Percentiles rank a stretch among this genome's conserved stretches.
Evolutionary conservation across 2,797 vertebrate species (phyloP).

Genomic region (Triplophysa bombifrons): DNA sequence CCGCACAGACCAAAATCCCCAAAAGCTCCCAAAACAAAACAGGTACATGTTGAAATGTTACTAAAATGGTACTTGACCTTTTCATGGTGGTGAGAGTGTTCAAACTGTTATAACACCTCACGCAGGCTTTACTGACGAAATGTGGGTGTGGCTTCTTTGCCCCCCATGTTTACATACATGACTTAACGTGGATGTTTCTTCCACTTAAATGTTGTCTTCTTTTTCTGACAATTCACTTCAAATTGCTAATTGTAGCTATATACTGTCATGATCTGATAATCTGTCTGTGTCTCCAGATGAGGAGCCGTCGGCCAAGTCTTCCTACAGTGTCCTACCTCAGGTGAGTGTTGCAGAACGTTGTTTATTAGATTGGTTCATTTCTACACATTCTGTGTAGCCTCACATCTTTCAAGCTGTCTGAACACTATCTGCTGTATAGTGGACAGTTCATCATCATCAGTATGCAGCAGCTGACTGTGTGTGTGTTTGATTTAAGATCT

Average conservation of each 20-base stretch:
- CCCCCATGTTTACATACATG: not conserved
- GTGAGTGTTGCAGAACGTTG: slow-evolving; percentile 56
- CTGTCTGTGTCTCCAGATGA: slow-evolving; percentile 65
- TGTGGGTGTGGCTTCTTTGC: not conserved
- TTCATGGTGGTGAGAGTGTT: not conserved
- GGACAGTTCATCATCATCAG: slow-evolving; percentile 4
- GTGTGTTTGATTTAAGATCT: not conserved
- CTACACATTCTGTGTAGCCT: too few species aligned
- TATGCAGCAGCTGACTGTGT: slow-evolving; percentile 20
- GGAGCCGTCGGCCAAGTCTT: slow-evolving; percentile 66
- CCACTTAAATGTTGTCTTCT: not conserved
- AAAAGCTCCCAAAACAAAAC: slow-evolving; percentile 18
- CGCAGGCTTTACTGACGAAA: not conserved
- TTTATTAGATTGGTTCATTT: not conserved
- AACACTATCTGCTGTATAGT: not conserved
- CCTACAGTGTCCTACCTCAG: slow-evolving; percentile 79
- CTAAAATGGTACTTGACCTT: not conserved
- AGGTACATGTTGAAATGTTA: not conserved
- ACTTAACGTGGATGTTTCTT: not conserved
- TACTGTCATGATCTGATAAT: slow-evolving; percentile 12
- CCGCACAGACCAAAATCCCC: slow-evolving; percentile 89
- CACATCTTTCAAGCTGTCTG: slow-evolving; percentile 13
- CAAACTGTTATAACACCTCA: not conserved
- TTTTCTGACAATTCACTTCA: too few species aligned
- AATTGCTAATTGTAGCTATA: too few species aligned